Evolutionary conservation across 1,140 invertebrate genomes (phyloP).

Genomic region (Calephelis nemesis): DNA sequence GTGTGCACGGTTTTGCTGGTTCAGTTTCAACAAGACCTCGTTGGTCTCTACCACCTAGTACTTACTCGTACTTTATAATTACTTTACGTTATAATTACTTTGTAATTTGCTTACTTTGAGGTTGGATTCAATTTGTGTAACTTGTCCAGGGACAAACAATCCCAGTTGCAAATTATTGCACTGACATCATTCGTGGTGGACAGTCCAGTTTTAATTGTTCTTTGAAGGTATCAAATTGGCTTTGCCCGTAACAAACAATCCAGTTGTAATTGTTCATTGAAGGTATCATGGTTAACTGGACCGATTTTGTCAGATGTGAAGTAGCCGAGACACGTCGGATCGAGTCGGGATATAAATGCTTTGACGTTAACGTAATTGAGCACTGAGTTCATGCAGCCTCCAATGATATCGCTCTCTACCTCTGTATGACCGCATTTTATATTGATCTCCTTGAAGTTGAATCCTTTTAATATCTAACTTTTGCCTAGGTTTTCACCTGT

Average conservation of each 20-base stretch:
- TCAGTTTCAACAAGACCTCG: no score
- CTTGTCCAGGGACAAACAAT: no score
- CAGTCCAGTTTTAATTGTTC: no score
- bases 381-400: conserved; percentile 9
- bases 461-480: neutral
- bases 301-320: conserved; percentile 5
- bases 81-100: no score
- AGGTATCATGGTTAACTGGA: conserved; percentile 14
- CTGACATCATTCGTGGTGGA: no score
- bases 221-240: neutral
- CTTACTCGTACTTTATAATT: no score
- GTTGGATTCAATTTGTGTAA: no score
- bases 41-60: no score
- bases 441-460: conserved; percentile 2
- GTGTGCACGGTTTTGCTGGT: no score
- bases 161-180: no score
- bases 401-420: conserved; percentile 1
- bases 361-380: conserved; percentile 16
- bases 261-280: conserved; percentile 15
- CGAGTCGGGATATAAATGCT: conserved; percentile 13
- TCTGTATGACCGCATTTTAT: conserved; percentile 5
- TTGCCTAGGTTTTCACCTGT: no score
- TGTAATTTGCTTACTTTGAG: no score
- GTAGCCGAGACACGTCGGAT: conserved; percentile 12
- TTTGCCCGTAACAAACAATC: neutral